Evolutionary conservation across 2,888 invertebrate species (phyloP), one percentile per base, ranked within the genome.

Genomic region (Agrochola lota): DNA sequence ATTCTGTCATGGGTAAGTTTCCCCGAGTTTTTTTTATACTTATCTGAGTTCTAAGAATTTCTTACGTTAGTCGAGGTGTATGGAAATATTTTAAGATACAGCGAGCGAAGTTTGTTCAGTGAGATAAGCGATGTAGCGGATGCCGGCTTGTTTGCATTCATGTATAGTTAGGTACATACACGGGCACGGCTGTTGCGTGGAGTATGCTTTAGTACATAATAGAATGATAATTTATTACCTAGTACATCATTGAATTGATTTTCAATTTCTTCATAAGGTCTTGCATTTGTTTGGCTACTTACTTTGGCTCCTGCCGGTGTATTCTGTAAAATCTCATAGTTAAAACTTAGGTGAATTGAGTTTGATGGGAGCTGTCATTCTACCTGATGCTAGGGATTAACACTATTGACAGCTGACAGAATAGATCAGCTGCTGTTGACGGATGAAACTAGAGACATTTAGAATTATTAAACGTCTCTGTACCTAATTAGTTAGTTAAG

Each of bases 81-180:
- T 95, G 95, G 95, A 95, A 95, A 95, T 96, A 95, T 95, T 95
- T 93, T 93, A 90, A 95, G 95, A 95, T 96, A 95, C 87, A 90
- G 81, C 92, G 91, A 86, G 79, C 88, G 86, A 87, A 90, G 95
- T 96, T 96, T 96, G 93, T 86, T 89, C 89, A 93, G 93, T 86
- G 92, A 94, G 95, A 96, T 96, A 96, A 95, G 94, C 93, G 90
- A 90, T 90, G 94, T 93, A 93, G 91, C 93, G 93, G 95, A 95
- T 95, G 94, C 93, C 90, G 88, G 87, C 78, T 67, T 93, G 93
- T 93, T 93, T 94, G 89, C 94, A 74, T 76, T 84, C 77, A 84
- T 80, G 73, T 84, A 86, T 84, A 75, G 72, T 60, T 73, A 80
- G 59, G 43, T 75, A 83, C 62, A 70, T 85, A 86, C 55, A 82